Evolutionary conservation across 2,113 vertebrate genomes (phyloP), one percentile per base, ranked within the genome.

Genomic region (Sula dactylatra): DNA sequence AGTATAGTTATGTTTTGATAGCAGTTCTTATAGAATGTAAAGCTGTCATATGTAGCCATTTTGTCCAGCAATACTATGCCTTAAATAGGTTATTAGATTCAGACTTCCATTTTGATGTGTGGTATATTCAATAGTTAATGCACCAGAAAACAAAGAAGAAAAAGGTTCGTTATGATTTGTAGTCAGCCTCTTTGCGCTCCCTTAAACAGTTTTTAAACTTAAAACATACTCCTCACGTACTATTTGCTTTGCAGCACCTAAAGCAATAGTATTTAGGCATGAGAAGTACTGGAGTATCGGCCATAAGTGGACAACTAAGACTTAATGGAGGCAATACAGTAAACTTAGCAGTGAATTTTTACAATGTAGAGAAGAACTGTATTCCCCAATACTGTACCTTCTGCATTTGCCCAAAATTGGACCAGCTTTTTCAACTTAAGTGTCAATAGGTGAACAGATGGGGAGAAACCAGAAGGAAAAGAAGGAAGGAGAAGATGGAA

Each of bases 1-100:
- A 90, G 96, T 95, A 94, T 90, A 95, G 89, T 97, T 96, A 96
- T 52, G 78, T 86, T 97, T 87, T 69, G 85, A 97, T 72, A 97
- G 90, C 88, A 92, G 79, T 97, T 96, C 91, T 94, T 91, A 95
- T 8, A 97, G 91, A 94, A 95, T 67, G 95, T 96, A 97, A 97
- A 97, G 91, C 80, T 85, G 82, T 88, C 67, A 45, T 82, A 74
- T 38, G 70, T 90, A 97, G 85, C 74, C 89, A 66, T 88, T 97
- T 79, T 86, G 72, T 86, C 93, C 70, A 93, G 95, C 78, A 97
- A 77, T 62, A 95, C 64, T 91, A 93, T 59, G 44, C 80, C 95
- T 98, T 97, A 97, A 94, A 97, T 82, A 96, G 88, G 82, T 95
- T 94, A 90, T 74, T 92, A 93, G 86, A 87, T 70, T 96, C 92